These are phyloP conservation scores for Umimayanthus kanabou DNA, from an alignment of 92 coral and sea anemone genomes.

Conservation along the genomic window DNA sequence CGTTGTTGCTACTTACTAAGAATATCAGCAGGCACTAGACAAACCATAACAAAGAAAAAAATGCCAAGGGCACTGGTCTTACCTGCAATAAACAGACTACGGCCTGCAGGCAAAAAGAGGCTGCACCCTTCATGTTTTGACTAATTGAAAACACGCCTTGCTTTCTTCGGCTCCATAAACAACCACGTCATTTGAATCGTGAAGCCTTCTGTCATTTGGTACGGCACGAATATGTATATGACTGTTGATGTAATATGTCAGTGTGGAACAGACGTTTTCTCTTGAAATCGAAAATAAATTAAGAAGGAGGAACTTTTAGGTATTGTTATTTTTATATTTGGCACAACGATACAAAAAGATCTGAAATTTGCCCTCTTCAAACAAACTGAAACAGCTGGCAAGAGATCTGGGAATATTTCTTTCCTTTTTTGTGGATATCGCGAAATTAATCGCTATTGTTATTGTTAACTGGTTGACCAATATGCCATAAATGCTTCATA, in stretches of 20 bases:
- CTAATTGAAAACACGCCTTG: not conserved
- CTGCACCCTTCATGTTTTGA: not conserved
- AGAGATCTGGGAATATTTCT: not conserved
- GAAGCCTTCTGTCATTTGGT: not conserved
- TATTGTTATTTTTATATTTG: not conserved
- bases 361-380: not conserved
- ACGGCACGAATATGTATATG: not conserved
- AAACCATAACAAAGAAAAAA: not conserved
- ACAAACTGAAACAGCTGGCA: not conserved
- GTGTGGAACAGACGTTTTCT: not conserved
- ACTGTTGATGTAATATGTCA: not conserved
- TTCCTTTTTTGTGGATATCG: constrained; percentile 27
- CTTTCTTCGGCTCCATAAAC: not conserved
- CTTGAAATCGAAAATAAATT: too few relatives aligned
- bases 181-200: not conserved
- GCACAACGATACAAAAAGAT: not conserved
- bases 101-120: not conserved
- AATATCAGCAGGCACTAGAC: too few relatives aligned
- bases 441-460: constrained; percentile 11
- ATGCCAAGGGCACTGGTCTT: not conserved
- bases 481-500: constrained; percentile 1
- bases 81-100: not conserved
- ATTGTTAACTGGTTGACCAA: constrained; percentile 9
- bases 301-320: too few relatives aligned
- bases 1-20: not conserved